Percentiles rank a stretch among this genome's conserved stretches.
Conservation (phyloP, 1,140 invertebrate species). For the Dysdera silvatica region DNA sequence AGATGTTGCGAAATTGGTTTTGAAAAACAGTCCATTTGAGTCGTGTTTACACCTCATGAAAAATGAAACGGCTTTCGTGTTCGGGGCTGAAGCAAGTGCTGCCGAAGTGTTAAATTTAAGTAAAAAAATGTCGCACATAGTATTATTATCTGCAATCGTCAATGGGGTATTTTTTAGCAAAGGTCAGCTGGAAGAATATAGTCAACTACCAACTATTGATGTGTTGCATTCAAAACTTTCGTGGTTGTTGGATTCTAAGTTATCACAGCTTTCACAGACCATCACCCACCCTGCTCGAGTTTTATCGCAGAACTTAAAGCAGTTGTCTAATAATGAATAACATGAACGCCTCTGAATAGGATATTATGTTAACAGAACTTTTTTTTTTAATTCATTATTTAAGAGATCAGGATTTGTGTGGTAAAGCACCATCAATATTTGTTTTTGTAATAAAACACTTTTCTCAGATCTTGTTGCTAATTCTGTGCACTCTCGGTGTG, state of each 20-base stretch:
- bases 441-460: too few relatives aligned
- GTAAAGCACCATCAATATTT: too few relatives aligned
- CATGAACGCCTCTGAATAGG: neutral
- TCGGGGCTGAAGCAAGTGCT: neutral
- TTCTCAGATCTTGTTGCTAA: too few relatives aligned
- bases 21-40: conserved; percentile 13
- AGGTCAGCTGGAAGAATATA: conserved; percentile 1
- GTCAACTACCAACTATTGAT: neutral
- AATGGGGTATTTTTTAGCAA: conserved; percentile 13
- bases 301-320: neutral
- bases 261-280: conserved; percentile 1
- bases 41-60: conserved; percentile 14
- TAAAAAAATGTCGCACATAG: conserved; percentile 16
- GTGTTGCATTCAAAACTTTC: neutral
- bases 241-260: neutral
- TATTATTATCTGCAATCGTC: conserved; percentile 18
- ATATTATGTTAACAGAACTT: neutral
- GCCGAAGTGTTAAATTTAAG: conserved; percentile 2
- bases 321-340: neutral
- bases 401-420: too few relatives aligned
- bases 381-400: too few relatives aligned
- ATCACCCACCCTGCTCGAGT: neutral
- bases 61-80: conserved; percentile 13
- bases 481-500: too few relatives aligned
- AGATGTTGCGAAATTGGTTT: conserved; percentile 19